These are phyloP conservation scores for Patagioenas fasciata DNA, from an alignment of 2,113 vertebrate species.

Conservation along the genomic window DNA sequence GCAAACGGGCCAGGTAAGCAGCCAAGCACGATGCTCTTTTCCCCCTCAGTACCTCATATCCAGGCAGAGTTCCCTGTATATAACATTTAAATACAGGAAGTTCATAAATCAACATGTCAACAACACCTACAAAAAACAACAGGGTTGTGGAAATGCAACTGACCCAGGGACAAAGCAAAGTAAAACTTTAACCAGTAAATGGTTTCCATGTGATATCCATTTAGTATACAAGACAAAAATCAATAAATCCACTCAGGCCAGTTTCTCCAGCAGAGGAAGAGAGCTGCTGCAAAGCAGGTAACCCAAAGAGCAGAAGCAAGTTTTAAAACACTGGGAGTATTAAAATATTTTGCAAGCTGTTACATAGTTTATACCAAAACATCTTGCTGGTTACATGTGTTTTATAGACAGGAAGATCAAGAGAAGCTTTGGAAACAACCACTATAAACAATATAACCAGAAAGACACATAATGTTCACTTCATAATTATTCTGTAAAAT, in stretches of 20 bases:
- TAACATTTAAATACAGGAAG: conserved; percentile 8
- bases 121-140: not conserved
- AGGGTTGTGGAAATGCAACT: not conserved
- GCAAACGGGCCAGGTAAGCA: conserved; percentile 7
- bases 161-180: conserved; percentile 25
- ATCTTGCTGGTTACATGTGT: not conserved
- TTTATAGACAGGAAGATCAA: not conserved
- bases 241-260: not conserved
- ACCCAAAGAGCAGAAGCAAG: not conserved
- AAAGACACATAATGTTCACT: not conserved
- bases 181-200: conserved; percentile 58
- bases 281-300: not conserved
- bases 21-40: conserved; percentile 24
- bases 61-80: conserved; percentile 41
- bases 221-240: not conserved
- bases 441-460: not conserved
- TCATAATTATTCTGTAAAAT: not conserved
- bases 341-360: not conserved
- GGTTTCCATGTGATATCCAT: not conserved
- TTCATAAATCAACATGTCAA: conserved; percentile 6
- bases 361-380: not conserved
- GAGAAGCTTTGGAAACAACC: not conserved
- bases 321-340: not conserved
- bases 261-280: not conserved
- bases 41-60: conserved; percentile 67